Conservation (phyloP, 2,888 invertebrate species). For the Cephus rjabovi region DNA sequence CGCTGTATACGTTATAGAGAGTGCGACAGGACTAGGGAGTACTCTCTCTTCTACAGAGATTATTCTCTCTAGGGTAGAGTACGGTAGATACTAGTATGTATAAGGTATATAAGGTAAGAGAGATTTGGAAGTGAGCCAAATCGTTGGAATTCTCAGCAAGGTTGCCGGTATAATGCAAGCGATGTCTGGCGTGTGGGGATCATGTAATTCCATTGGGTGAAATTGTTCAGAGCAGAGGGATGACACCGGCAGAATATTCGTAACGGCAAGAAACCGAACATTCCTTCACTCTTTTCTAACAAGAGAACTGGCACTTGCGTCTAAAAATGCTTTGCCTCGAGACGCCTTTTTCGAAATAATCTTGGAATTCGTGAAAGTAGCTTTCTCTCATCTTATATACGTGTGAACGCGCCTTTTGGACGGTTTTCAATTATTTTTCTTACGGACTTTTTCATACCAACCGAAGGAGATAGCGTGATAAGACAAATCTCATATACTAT, state of each 20-base stretch:
- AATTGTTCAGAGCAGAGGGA: slow-evolving; percentile 12
- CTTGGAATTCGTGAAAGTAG: background rate
- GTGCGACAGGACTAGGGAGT: background rate
- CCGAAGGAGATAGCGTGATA: no score
- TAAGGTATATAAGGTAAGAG: slow-evolving; percentile 16
- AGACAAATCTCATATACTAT: no score
- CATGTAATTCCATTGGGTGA: slow-evolving; percentile 13
- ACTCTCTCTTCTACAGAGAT: background rate
- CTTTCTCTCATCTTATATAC: background rate
- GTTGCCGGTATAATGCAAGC: slow-evolving; percentile 22
- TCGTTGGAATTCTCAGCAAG: slow-evolving; percentile 23
- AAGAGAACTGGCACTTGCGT: background rate
- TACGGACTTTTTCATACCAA: no score
- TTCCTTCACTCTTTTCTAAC: background rate
- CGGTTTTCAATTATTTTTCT: background rate
- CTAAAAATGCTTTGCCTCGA: background rate
- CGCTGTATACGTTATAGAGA: background rate
- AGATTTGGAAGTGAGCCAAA: slow-evolving; percentile 35
- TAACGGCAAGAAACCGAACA: background rate
- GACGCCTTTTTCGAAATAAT: background rate
- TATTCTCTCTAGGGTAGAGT: background rate
- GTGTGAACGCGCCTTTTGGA: background rate
- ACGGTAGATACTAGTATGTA: background rate
- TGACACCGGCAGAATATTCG: background rate
- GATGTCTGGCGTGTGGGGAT: slow-evolving; percentile 14